Percentiles rank a stretch among this genome's conserved stretches.
phyloP scores from a whole-genome alignment of 2,888 invertebrate species.

The Lysandra bellargus region DNA sequence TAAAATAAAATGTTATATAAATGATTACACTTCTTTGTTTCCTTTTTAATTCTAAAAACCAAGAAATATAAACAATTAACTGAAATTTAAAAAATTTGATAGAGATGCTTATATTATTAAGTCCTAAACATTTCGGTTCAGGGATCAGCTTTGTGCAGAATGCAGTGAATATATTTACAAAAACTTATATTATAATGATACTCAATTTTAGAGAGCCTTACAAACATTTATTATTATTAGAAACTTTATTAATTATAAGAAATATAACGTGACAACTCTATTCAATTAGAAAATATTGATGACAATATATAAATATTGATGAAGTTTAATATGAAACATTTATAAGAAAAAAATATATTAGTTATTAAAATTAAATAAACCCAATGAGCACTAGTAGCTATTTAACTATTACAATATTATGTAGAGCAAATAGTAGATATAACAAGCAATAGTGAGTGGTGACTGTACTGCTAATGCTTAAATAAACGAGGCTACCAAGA shows the following conservation, averaged over 20 bases:
- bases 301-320: background rate
- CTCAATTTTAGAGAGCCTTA: no score
- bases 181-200: no score
- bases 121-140: no score
- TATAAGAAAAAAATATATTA: no score
- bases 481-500: constrained; percentile 5
- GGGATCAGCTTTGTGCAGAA: no score
- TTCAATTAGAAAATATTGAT: no score
- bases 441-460: background rate
- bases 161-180: no score
- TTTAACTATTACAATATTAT: background rate
- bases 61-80: background rate
- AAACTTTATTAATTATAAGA: no score
- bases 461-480: background rate
- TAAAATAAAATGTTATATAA: constrained; percentile 61
- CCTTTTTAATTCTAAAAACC: background rate
- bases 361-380: background rate
- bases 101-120: background rate
- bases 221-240: no score
- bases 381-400: background rate
- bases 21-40: constrained; percentile 47
- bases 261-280: no score
- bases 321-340: background rate
- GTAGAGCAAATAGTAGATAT: background rate
- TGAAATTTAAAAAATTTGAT: no score